These are phyloP conservation scores for Smittia sp. DNA, from an alignment of 2,888 invertebrate species.

Conservation along the genomic window DNA sequence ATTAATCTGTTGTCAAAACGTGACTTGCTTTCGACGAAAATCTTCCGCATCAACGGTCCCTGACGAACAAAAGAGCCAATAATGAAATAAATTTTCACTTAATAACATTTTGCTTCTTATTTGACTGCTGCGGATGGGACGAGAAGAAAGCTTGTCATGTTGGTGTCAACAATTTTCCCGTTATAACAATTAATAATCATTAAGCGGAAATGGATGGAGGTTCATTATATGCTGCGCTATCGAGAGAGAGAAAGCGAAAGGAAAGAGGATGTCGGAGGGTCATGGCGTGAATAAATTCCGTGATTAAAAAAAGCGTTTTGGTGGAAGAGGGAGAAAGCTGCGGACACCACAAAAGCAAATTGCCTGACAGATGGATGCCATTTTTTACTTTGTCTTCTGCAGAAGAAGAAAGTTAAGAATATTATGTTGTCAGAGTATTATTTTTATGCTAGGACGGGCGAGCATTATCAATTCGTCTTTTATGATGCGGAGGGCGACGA, in stretches of 20 bases:
- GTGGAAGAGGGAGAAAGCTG: neutral
- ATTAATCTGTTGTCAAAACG: neutral
- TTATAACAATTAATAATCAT: constrained; percentile 12
- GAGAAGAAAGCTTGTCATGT: neutral
- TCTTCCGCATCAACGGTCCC: neutral
- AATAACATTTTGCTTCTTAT: neutral
- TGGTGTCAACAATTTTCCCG: constrained; percentile 5
- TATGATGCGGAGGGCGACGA: neutral
- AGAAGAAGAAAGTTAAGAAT: neutral
- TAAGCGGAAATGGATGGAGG: neutral
- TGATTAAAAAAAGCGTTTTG: neutral
- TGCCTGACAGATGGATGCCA: constrained; percentile 4
- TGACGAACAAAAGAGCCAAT: neutral
- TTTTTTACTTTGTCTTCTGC: constrained; percentile 10
- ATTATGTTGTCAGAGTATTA: constrained; percentile 19
- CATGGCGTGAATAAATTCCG: neutral
- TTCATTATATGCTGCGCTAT: neutral
- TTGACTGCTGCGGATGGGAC: no score
- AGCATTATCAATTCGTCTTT: no score
- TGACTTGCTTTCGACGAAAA: neutral
- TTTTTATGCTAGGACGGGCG: neutral
- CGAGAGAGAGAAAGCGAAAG: neutral
- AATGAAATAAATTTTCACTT: constrained; percentile 7
- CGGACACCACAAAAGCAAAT: neutral
- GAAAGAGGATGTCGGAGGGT: no score